Conservation (phyloP, 2,888 invertebrate genomes). For the Cataglyphis albicans region DNA sequence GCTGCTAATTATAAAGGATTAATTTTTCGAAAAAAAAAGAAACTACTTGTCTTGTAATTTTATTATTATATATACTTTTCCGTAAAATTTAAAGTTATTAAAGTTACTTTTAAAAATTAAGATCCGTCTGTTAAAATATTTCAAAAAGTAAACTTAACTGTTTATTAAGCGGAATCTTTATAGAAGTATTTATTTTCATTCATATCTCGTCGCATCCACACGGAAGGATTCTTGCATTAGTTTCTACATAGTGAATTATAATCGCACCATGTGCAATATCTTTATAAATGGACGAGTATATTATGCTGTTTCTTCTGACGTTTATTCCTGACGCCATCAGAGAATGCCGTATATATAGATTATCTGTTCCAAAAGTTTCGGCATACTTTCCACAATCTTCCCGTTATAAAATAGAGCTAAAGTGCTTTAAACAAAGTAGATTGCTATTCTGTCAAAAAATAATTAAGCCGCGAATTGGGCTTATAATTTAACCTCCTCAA, state of each 20-base stretch:
- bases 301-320: not conserved
- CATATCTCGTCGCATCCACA: not conserved
- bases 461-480: not conserved
- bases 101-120: not conserved
- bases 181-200: not conserved
- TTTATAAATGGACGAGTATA: conserved; percentile 26
- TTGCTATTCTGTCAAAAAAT: not conserved
- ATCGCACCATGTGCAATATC: conserved; percentile 20
- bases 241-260: not conserved
- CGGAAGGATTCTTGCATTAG: not conserved
- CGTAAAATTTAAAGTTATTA: not conserved
- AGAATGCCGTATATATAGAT: not conserved
- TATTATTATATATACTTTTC: not conserved
- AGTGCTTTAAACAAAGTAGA: not conserved
- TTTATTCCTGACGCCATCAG: not conserved
- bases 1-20: not conserved
- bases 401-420: not conserved
- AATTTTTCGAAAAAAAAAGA: not conserved
- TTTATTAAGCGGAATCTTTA: not conserved
- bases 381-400: not conserved
- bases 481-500: not conserved
- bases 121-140: not conserved
- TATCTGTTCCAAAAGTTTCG: not conserved
- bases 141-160: not conserved
- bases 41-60: not conserved